These are phyloP conservation scores for Petrocephalus schoutedeni DNA, from an alignment of 2,797 vertebrate genomes.

Conservation along the genomic window DNA sequence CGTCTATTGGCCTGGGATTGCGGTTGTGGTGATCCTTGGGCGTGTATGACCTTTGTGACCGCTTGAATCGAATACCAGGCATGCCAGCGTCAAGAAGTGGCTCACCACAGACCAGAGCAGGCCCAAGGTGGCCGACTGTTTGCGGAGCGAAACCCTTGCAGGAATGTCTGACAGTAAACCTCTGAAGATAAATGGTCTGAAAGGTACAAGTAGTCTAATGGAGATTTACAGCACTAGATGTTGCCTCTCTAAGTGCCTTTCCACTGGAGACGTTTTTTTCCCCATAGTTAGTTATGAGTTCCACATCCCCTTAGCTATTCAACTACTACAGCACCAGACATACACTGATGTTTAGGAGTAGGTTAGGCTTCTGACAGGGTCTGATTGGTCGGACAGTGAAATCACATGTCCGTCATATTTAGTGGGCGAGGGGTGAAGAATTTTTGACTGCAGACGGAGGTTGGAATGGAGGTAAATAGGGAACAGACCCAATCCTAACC, in stretches of 20 bases:
- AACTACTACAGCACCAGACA: constrained; percentile 16
- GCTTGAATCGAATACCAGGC: constrained; percentile 28
- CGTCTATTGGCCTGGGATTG: not conserved
- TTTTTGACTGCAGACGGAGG: constrained; percentile 30
- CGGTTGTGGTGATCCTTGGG: not conserved
- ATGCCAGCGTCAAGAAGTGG: constrained; percentile 25
- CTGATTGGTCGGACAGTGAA: not conserved
- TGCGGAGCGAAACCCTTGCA: constrained; percentile 24
- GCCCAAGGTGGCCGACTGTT: constrained; percentile 32
- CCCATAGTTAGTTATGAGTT: constrained; percentile 30
- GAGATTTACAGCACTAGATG: constrained; percentile 19
- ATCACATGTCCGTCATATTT: constrained; percentile 2
- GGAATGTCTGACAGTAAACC: constrained; percentile 42
- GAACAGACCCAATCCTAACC: not conserved
- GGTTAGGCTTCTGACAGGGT: constrained; percentile 10
- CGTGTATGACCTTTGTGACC: constrained; percentile 13
- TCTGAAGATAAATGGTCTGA: constrained; percentile 33
- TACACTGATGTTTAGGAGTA: constrained; percentile 18
- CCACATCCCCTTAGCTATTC: constrained; percentile 16
- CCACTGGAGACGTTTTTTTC: constrained; percentile 22
- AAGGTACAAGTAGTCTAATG: constrained; percentile 25
- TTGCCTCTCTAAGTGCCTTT: constrained; percentile 27
- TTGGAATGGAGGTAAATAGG: constrained; percentile 13
- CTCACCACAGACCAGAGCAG: constrained; percentile 13
- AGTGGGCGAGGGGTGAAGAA: constrained; percentile 17